Conservation (phyloP, 2,797 vertebrate genomes). For the Tapera naevia region DNA sequence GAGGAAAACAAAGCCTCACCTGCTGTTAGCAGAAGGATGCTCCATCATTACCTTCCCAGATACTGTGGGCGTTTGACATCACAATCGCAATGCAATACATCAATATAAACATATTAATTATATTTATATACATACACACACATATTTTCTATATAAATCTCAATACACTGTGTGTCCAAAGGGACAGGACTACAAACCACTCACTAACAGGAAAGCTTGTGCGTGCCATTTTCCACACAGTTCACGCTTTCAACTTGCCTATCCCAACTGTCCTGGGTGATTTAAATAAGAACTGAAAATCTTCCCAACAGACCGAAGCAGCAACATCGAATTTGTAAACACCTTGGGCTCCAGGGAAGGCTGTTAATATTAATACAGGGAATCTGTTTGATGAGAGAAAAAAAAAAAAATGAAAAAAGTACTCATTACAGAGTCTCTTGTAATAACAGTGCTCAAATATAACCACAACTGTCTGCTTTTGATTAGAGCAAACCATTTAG, state of each 20-base stretch:
- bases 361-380: conserved; percentile 1
- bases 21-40: neutral
- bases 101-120: neutral
- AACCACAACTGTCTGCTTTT: conserved; percentile 53
- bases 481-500: conserved; percentile 52
- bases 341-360: neutral
- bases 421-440: conserved; percentile 24
- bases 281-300: conserved; percentile 31
- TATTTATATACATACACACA: no score
- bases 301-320: neutral
- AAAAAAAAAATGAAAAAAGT: neutral
- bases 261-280: neutral
- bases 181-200: neutral
- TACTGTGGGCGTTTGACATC: neutral
- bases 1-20: neutral
- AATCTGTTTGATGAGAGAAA: conserved; percentile 18
- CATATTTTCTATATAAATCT: neutral
- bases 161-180: neutral
- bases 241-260: conserved; percentile 11
- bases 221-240: neutral
- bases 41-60: neutral
- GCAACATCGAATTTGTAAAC: neutral
- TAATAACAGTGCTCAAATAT: conserved; percentile 47
- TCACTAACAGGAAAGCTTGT: neutral
- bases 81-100: neutral